These are phyloP conservation scores for Anthoscopus minutus DNA, from an alignment of 2,113 vertebrate genomes.

Conservation along the genomic window DNA sequence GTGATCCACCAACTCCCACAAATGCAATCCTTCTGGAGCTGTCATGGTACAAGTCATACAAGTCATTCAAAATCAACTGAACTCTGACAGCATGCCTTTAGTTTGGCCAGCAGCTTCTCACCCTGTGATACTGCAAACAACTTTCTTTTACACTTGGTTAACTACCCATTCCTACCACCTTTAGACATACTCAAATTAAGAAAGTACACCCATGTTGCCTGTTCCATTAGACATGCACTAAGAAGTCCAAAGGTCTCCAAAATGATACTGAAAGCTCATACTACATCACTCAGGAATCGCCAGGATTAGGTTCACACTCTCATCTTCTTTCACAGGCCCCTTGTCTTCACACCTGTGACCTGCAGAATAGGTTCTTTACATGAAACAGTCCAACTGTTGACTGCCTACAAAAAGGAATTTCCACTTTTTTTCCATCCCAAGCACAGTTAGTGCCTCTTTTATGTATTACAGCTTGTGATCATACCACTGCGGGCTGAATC, in stretches of 20 bases:
- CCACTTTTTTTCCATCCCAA: neutral
- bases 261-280: neutral
- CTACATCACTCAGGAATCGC: neutral
- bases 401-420: neutral
- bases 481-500: neutral
- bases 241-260: neutral
- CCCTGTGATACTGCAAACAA: neutral
- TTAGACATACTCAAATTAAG: neutral
- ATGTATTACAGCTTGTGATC: neutral
- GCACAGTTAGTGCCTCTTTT: neutral
- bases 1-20: neutral
- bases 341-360: neutral
- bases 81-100: neutral
- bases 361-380: neutral
- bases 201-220: accelerated
- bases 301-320: neutral
- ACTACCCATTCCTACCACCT: neutral
- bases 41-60: neutral
- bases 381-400: neutral
- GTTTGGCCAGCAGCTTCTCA: neutral
- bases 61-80: neutral
- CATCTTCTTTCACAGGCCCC: neutral
- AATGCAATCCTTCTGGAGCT: neutral
- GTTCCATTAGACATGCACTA: neutral
- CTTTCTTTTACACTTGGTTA: neutral